Evolutionary conservation across 2,797 vertebrate genomes (phyloP).

Genomic region (Agapornis canus): DNA sequence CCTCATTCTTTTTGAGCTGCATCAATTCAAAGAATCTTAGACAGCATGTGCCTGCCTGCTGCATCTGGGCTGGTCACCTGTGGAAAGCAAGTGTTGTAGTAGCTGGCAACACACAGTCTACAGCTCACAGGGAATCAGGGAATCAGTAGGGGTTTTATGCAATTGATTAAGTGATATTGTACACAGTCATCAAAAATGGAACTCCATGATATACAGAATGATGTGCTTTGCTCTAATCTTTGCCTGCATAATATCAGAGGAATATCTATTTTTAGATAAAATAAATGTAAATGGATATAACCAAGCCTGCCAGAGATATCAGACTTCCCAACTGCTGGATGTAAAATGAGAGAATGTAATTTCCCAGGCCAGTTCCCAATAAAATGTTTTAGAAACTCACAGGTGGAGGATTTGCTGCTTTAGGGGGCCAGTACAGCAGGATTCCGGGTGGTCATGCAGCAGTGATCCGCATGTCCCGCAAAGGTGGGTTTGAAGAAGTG

Average conservation of each 20-base stretch:
- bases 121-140: background rate
- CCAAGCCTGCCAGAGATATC: background rate
- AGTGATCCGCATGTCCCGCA: fast-evolving
- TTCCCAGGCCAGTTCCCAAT: background rate
- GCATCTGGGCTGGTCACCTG: background rate
- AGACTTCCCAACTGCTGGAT: background rate
- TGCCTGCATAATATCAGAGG: background rate
- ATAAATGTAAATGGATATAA: background rate
- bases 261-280: background rate
- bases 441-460: background rate
- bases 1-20: background rate
- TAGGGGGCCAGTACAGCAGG: background rate
- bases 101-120: background rate
- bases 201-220: background rate
- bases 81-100: background rate
- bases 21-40: background rate
- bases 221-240: background rate
- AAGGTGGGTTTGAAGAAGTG: background rate
- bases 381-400: background rate
- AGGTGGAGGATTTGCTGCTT: background rate
- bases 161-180: background rate
- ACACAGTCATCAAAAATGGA: background rate
- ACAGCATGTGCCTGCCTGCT: fast-evolving
- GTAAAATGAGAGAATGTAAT: background rate
- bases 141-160: background rate